phyloP scores from a whole-genome alignment of 2,888 invertebrate genomes.

The Eretmocerus hayati region DNA sequence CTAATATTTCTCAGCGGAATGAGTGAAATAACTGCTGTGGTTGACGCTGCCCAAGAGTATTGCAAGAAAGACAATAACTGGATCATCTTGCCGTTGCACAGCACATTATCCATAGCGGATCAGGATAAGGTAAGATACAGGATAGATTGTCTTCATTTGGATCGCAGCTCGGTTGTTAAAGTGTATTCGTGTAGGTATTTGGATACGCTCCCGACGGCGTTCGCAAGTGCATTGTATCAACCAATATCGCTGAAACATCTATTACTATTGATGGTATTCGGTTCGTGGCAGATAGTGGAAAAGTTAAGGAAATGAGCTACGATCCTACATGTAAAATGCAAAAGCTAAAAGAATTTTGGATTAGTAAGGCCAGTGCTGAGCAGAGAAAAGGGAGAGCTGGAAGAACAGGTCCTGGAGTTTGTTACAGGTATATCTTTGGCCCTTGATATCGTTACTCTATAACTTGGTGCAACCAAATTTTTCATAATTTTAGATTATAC shows the following conservation, averaged over 20 bases:
- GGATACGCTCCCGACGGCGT: constrained; percentile 91
- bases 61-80: constrained; percentile 70
- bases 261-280: constrained; percentile 97
- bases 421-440: constrained; percentile 59
- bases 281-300: constrained; percentile 95
- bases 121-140: constrained; percentile 83
- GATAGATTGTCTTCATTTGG: no score
- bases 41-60: constrained; percentile 80
- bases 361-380: constrained; percentile 95
- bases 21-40: constrained; percentile 81
- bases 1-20: constrained; percentile 93
- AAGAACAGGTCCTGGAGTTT: constrained; percentile 89
- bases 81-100: constrained; percentile 90
- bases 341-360: constrained; percentile 87
- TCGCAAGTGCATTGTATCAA: constrained; percentile 93
- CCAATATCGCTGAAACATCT: constrained; percentile 98
- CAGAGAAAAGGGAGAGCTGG: constrained; percentile 95
- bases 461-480: no score
- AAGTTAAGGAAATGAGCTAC: constrained; percentile 95
- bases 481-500: constrained; percentile 67
- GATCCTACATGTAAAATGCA: constrained; percentile 87
- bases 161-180: no score
- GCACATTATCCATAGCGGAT: constrained; percentile 84
- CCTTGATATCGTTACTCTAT: no score
- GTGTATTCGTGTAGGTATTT: constrained; percentile 70